A percentile compares a stretch with the other conserved stretches of the same genome.
These are phyloP conservation scores for Drosophila sproati DNA, from an alignment of 1,140 invertebrate genomes.

Conservation along the genomic window DNA sequence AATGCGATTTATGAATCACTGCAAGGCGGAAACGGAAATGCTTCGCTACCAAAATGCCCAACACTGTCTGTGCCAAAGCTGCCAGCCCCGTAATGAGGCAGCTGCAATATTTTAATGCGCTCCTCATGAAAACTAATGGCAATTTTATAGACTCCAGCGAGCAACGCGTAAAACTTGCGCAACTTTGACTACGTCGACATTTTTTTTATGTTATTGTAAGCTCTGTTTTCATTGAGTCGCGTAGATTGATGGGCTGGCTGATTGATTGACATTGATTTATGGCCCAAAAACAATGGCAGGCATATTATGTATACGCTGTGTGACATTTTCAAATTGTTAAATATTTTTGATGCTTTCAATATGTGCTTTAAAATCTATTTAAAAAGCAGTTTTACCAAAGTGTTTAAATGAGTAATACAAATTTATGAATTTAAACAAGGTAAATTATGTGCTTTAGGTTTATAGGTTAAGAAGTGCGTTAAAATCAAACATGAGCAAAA, in stretches of 20 bases:
- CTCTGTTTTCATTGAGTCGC: conserved; percentile 61
- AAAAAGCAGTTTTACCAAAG: not conserved
- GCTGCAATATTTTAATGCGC: conserved; percentile 41
- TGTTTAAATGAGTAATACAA: too few species aligned
- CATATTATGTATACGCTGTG: conserved; percentile 53
- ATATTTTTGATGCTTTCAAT: not conserved
- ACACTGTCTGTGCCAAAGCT: conserved; percentile 36
- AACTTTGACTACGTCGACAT: conserved; percentile 14
- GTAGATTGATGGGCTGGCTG: conserved; percentile 63
- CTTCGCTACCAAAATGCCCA: conserved; percentile 25
- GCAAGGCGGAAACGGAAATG: conserved; percentile 34
- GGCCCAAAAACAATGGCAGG: conserved; percentile 40
- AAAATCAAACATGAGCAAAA: too few species aligned
- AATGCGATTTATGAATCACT: conserved; percentile 69
- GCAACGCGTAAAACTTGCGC: conserved; percentile 1
- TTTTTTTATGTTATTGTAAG: conserved; percentile 12
- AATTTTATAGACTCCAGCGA: conserved; percentile 23
- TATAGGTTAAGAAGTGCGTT: too few species aligned
- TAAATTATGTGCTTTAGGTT: not conserved
- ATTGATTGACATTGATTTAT: conserved; percentile 77
- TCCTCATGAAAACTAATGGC: conserved; percentile 32
- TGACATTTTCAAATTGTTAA: not conserved
- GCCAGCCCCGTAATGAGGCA: conserved; percentile 53
- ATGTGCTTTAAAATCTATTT: not conserved
- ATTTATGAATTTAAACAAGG: not conserved